Evolutionary conservation across 2,888 invertebrate species (phyloP), one percentile per base, ranked within the genome.

Genomic region (Plagodis dolabraria): DNA sequence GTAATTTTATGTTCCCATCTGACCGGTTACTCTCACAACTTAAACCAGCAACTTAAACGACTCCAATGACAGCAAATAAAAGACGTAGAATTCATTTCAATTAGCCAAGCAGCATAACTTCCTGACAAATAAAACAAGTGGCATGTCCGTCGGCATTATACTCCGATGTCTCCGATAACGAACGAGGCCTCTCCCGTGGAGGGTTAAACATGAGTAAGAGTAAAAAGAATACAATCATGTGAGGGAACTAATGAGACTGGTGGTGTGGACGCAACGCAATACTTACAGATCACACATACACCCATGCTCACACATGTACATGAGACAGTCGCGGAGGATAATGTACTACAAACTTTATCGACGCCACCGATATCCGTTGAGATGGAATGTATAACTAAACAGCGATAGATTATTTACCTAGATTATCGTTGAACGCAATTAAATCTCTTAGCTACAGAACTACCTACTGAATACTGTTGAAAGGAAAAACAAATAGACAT

Each of bases 181-280:
- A 80, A 76, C 77, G 72, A 58, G 57, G 53, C 48, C 51, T 58
- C 58, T 63, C 57, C 55, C 57, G 47, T 8, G 52, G 59, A 83
- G 84, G 83, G 84, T 80, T 78, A 80, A 82, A 83, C 76, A 71
- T 70, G 64, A 79, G 77, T 71, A 77, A 69, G 76, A 86, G 75
- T 77, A 87, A 88, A 88, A 85, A 79, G 77, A 79, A 78, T 66
- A 69, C 67, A 78, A 74, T 79, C 62, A 78, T 77, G 69, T 46
- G 74, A 80, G 80, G 83, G 83, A 79, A 77, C 77, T 83, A 85
- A 87, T 82, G 82, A 86, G 83, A 80, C 79, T 51, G 47, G 47
- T 60, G 44, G 50, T 47, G 58, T 50, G 51, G 40, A 60, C 47
- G 44, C 36, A 43, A 60, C 47, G 44, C 36, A 47, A 49, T 53